phyloP scores from a whole-genome alignment of 2,888 invertebrate genomes.

The Mesopsocus fuscifrons region DNA sequence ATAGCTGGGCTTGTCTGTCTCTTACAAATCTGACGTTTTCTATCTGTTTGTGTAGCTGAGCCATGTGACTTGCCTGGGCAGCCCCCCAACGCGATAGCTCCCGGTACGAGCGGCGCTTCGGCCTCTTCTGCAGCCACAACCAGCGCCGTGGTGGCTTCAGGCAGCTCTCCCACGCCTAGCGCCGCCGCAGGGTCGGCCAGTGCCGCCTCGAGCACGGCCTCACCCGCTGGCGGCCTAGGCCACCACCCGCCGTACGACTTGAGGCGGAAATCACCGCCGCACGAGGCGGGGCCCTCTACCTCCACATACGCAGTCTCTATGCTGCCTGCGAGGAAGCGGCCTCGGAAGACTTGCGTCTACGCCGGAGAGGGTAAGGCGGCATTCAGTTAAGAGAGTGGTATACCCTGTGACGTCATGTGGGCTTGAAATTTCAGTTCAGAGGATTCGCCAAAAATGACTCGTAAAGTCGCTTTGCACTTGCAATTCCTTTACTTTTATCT shows the following conservation, averaged over 20 bases:
- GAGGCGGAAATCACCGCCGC: constrained; percentile 64
- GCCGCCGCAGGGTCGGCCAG: constrained; percentile 26
- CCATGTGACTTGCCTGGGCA: constrained; percentile 40
- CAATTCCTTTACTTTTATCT: constrained; percentile 22
- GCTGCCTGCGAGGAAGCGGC: constrained; percentile 69
- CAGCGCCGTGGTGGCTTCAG: constrained; percentile 4
- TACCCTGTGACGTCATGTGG: not conserved
- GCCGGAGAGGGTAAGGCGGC: constrained; percentile 26
- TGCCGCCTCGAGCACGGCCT: constrained; percentile 22
- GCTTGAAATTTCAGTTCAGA: no score
- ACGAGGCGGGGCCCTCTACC: constrained; percentile 48
- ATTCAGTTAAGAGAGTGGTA: not conserved
- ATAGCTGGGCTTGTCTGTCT: no score
- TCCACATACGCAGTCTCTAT: constrained; percentile 33
- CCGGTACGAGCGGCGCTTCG: constrained; percentile 22
- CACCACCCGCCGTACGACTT: constrained; percentile 81
- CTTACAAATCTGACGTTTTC: no score
- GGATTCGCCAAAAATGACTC: no score
- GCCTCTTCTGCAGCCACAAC: constrained; percentile 8
- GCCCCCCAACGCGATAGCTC: constrained; percentile 33
- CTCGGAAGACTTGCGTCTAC: constrained; percentile 44
- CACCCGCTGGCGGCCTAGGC: constrained; percentile 32
- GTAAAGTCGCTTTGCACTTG: constrained; percentile 13
- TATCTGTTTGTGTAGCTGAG: no score
- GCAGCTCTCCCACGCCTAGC: constrained; percentile 17